Base-by-base conservation (phyloP, 2,888 invertebrate species). In the Scaptomyza tumidula region DNA sequence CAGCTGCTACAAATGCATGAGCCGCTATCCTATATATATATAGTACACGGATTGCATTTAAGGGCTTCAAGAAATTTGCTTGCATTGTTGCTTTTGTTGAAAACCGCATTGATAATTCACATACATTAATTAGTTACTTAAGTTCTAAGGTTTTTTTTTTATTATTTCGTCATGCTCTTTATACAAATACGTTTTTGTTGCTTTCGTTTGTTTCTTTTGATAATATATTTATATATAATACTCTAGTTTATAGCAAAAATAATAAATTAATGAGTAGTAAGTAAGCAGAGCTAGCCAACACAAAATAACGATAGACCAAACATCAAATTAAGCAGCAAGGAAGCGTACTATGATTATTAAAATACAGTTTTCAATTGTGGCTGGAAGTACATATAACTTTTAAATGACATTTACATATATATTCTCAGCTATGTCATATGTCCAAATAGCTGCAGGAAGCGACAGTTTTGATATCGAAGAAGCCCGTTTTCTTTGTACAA, bases 231-330 rank as follows among this genome's bases (percentile, higher is more conserved):
- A 68, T 19, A 61, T 66, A 63, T 88, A 87, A 87, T 89, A 88
- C 89, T 78, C 75, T 71, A 84, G 68, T 71, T 64, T 59, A 69
- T 75, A 78, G 68, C 64, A 78, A 77, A 83, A 78, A 84, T 71
- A 89, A 89, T 87, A 83, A 88, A 64, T 87, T 78, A 89, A 75
- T 83, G 79, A 83, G 78, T 89, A 78, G 61, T 69, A 73, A 74
- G 64, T 84, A 84, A 84, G 85, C 71, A 69, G 74, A 84, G 81
- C 84, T 73, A 59, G 76, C 80, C 80, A 75, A 68, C 59, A 73
- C 48, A 72, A 56, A 10, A 14, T 33, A 64, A 39, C 50, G 37
- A 35, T 46, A 66, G 54, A 55, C 58, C 66, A 43, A 45, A 63
- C 70, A 82, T 61, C 43, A 62, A 54, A 50, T 62, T 56, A 78